Percentiles rank a stretch among this genome's conserved stretches.
Conservation (phyloP, 2,888 invertebrate species). For the Sarcophaga variegata region DNA sequence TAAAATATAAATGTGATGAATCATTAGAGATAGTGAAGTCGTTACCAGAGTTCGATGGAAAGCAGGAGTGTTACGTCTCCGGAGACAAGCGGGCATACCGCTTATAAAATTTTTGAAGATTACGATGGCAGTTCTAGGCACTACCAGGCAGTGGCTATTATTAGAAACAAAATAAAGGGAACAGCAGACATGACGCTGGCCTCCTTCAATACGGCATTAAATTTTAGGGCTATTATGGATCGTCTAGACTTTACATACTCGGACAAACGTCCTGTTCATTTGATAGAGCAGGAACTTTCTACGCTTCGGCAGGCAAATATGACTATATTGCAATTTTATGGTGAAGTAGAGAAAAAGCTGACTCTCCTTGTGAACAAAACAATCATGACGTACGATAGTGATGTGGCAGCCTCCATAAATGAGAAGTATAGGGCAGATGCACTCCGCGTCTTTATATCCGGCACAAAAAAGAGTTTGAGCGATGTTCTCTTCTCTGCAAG, state of each 20-base stretch:
- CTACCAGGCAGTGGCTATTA: constrained; percentile 29
- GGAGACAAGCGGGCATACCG: constrained; percentile 40
- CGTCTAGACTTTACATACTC: constrained; percentile 24
- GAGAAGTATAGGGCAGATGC: constrained; percentile 67
- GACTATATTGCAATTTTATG: too few relatives aligned
- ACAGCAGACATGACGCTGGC: constrained; percentile 9
- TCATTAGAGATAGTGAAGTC: constrained; percentile 41
- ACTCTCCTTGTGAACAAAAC: constrained; percentile 67
- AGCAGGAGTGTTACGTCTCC: constrained; percentile 40
- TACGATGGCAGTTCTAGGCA: constrained; percentile 45
- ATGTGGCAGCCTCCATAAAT: constrained; percentile 53
- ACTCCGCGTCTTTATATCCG: constrained; percentile 59
- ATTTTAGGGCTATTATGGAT: constrained; percentile 33
- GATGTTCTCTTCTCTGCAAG: constrained; percentile 58
- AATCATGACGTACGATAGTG: constrained; percentile 62
- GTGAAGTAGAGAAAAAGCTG: constrained; percentile 61
- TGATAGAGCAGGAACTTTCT: constrained; percentile 50
- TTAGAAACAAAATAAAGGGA: neutral
- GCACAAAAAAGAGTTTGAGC: constrained; percentile 49
- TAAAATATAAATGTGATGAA: constrained; percentile 10
- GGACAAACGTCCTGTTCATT: constrained; percentile 11
- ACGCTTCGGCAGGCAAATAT: constrained; percentile 49
- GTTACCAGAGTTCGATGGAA: constrained; percentile 26
- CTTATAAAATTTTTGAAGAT: constrained; percentile 37
- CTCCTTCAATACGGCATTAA: constrained; percentile 21